Conservation (phyloP, 2,113 vertebrate species). For the Copsychus sechellarum region DNA sequence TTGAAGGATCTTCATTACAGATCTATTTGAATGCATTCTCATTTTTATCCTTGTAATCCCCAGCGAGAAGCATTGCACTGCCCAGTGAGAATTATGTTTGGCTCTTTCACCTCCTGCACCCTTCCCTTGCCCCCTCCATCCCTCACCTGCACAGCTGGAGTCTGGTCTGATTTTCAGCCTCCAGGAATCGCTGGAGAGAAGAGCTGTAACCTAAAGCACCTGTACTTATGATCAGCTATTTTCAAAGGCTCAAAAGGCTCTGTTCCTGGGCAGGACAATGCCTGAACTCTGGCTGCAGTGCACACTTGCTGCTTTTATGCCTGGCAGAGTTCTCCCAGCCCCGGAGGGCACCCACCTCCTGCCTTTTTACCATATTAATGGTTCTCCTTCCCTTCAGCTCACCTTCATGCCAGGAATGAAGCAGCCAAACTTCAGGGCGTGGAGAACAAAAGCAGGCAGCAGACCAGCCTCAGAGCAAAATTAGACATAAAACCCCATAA, state of each 20-base stretch:
- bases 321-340: not conserved
- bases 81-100: not conserved
- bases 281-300: not conserved
- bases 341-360: accelerated
- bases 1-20: not conserved
- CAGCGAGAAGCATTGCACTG: not conserved
- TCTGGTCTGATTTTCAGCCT: not conserved
- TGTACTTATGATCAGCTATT: not conserved
- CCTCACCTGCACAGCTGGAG: not conserved
- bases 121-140: not conserved
- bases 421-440: not conserved
- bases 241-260: not conserved
- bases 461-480: not conserved
- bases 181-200: not conserved
- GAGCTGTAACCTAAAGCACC: not conserved
- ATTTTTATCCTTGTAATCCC: not conserved
- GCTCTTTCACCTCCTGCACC: not conserved
- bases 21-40: not conserved
- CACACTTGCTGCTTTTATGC: accelerated
- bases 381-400: not conserved
- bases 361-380: not conserved
- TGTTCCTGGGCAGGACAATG: not conserved
- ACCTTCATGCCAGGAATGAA: not conserved
- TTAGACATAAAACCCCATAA: not conserved
- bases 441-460: conserved; percentile 8